phyloP scores from a whole-genome alignment of 1,140 invertebrate species.

The Drosophila pachea region DNA sequence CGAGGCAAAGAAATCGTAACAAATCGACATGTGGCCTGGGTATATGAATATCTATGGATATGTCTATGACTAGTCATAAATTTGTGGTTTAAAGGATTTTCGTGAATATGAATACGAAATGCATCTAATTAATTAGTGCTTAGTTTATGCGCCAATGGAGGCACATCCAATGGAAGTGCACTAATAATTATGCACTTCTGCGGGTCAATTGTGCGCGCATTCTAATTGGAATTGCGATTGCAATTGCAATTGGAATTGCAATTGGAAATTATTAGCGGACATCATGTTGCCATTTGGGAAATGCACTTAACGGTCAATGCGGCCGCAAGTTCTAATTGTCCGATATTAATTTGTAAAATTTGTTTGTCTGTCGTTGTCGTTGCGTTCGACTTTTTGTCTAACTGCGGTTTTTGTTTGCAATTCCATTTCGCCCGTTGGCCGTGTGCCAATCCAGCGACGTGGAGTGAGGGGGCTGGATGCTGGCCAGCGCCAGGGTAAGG shows the following conservation, averaged over 20 bases:
- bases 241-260: constrained; percentile 9
- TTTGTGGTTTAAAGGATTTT: neutral
- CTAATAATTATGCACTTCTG: constrained; percentile 20
- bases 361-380: constrained; percentile 42
- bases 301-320: constrained; percentile 25
- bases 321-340: constrained; percentile 65
- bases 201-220: constrained; percentile 4
- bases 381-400: constrained; percentile 58
- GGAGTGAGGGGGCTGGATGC: constrained; percentile 13
- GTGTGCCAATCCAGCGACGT: constrained; percentile 47
- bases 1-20: neutral
- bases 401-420: constrained; percentile 55
- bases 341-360: constrained; percentile 67
- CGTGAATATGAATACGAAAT: constrained; percentile 1
- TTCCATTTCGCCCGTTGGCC: constrained; percentile 59
- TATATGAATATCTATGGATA: too few species aligned
- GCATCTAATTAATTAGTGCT: neutral
- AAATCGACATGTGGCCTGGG: neutral
- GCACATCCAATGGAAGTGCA: constrained; percentile 18
- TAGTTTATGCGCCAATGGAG: constrained; percentile 8
- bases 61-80: neutral
- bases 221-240: constrained; percentile 20
- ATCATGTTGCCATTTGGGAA: constrained; percentile 19
- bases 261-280: constrained; percentile 12
- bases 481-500: neutral